These are phyloP conservation scores for Drosophila leonis DNA, from an alignment of 2,888 invertebrate species.

Conservation along the genomic window DNA sequence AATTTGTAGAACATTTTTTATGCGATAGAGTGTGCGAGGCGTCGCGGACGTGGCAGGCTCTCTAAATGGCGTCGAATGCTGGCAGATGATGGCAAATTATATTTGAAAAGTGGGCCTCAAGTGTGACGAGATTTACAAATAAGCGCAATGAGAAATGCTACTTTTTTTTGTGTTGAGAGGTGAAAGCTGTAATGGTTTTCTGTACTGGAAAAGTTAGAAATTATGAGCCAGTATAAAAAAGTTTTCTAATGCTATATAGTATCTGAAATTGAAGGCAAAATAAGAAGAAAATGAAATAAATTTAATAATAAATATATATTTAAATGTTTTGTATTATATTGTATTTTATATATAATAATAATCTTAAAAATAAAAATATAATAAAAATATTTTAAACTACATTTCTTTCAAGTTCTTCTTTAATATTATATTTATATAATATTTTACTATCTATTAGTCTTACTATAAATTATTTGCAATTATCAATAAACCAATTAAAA, in stretches of 20 bases:
- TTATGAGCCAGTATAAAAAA: background rate
- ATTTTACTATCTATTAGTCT: too few relatives aligned
- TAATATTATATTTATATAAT: too few relatives aligned
- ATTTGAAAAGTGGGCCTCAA: slow-evolving; percentile 48
- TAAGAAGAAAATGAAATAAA: background rate
- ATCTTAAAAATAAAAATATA: too few relatives aligned
- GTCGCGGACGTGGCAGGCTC: background rate
- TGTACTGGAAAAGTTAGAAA: background rate
- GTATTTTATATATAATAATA: too few relatives aligned
- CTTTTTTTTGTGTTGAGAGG: background rate
- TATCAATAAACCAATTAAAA: background rate
- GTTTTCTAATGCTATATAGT: background rate
- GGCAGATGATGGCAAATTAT: slow-evolving; percentile 55
- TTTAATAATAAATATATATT: background rate
- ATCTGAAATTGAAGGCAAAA: background rate
- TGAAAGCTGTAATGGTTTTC: background rate
- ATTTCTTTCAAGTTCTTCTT: background rate
- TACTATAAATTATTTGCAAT: too few relatives aligned
- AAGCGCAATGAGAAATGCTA: background rate
- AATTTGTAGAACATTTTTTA: slow-evolving; percentile 58
- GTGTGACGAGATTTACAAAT: slow-evolving; percentile 43
- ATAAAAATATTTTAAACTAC: too few relatives aligned
- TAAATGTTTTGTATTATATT: too few relatives aligned
- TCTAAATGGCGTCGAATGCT: slow-evolving; percentile 38
- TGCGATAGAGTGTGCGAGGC: background rate